Conservation (phyloP, 92 coral and sea anemone genomes). For the Parazoanthus darwini region DNA sequence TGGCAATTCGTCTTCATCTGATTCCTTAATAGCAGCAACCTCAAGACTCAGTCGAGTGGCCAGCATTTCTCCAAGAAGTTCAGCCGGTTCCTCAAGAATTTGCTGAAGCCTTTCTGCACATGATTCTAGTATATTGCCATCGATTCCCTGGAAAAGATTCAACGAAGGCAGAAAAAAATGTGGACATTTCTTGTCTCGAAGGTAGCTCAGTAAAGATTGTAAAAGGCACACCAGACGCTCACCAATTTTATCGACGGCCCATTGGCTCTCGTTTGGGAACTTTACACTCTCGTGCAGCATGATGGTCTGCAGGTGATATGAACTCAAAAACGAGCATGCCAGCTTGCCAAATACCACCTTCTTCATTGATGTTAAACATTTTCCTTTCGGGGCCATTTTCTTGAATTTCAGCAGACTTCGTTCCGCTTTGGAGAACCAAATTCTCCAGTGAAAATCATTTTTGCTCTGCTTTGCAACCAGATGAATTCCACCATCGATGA, state of each 20-base stretch:
- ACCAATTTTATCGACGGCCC: conserved; percentile 52
- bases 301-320: conserved; percentile 57
- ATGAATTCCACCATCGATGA: conserved; percentile 54
- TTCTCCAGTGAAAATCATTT: conserved; percentile 65
- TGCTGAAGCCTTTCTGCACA: conserved; percentile 2
- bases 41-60: neutral
- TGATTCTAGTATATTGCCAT: neutral
- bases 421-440: conserved; percentile 70
- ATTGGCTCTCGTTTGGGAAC: conserved; percentile 50
- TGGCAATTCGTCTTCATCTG: neutral
- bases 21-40: neutral
- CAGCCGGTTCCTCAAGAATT: neutral
- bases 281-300: conserved; percentile 64
- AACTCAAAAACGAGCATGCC: conserved; percentile 51
- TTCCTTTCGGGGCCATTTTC: conserved; percentile 39
- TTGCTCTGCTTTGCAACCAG: conserved; percentile 61
- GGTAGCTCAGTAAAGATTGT: conserved; percentile 49
- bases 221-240: conserved; percentile 59
- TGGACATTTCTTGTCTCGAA: conserved; percentile 45
- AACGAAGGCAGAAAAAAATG: conserved; percentile 67
- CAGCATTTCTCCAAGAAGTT: neutral
- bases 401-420: conserved; percentile 49
- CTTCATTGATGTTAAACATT: conserved; percentile 54
- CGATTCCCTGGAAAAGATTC: conserved; percentile 54
- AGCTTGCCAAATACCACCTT: conserved; percentile 50